Percentiles rank a stretch among this genome's conserved stretches.
These are phyloP conservation scores for Guaruba guarouba DNA, from an alignment of 2,113 vertebrate species.

Conservation along the genomic window DNA sequence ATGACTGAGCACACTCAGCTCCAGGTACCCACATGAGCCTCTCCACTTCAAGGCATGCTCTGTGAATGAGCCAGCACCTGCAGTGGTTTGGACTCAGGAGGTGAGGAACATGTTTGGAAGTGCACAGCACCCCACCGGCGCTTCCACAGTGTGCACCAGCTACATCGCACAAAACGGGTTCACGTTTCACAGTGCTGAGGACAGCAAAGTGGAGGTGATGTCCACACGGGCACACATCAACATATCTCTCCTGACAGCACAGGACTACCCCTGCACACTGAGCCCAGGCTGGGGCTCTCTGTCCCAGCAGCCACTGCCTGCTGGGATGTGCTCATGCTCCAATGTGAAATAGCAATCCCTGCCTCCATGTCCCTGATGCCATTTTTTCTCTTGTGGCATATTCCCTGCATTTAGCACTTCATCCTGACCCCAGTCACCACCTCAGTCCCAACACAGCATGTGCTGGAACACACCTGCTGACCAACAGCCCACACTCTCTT, in stretches of 20 bases:
- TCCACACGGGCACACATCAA: fast-evolving
- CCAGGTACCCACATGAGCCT: fast-evolving
- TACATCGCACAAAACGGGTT: fast-evolving
- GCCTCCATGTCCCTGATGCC: fast-evolving
- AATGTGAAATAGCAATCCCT: background rate
- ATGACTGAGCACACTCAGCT: background rate
- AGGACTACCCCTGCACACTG: background rate
- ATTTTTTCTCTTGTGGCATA: fast-evolving
- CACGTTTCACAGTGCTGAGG: fast-evolving
- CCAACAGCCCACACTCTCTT: background rate
- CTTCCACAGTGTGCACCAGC: fast-evolving
- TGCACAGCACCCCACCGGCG: fast-evolving
- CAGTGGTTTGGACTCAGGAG: background rate
- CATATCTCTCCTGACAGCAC: fast-evolving
- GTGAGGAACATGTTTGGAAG: background rate
- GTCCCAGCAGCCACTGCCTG: background rate
- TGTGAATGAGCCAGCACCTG: fast-evolving
- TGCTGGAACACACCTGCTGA: fast-evolving
- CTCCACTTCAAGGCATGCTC: fast-evolving
- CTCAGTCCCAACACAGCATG: fast-evolving
- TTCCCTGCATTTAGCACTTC: background rate
- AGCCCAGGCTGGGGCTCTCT: background rate
- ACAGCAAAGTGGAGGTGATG: background rate
- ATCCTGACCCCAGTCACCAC: background rate
- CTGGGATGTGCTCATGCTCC: background rate